phyloP scores from a whole-genome alignment of 2,888 invertebrate species.

The Julus scanicus region DNA sequence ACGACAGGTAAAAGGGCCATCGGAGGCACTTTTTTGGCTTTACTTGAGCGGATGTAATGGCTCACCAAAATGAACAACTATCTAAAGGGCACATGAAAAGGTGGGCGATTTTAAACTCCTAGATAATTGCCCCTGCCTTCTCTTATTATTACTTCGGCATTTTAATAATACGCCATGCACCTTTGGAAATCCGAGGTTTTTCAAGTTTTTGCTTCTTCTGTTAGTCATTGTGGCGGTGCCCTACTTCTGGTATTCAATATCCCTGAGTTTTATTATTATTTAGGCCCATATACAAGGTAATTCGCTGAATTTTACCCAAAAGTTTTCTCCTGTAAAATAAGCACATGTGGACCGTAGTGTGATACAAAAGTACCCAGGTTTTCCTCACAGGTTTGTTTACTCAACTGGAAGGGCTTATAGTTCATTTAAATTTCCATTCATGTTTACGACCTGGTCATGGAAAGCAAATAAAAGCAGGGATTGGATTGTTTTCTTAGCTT shows the following conservation, averaged over 20 bases:
- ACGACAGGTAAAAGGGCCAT: constrained; percentile 23
- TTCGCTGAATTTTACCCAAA: not conserved
- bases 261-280: not conserved
- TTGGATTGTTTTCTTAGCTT: constrained; percentile 13
- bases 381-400: not conserved
- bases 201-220: not conserved
- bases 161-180: not conserved
- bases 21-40: constrained; percentile 23
- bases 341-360: not conserved
- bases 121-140: not conserved
- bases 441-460: not conserved
- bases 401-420: constrained; percentile 30
- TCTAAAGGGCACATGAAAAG: not conserved
- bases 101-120: not conserved
- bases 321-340: not conserved
- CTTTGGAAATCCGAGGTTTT: not conserved
- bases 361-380: not conserved
- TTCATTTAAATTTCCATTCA: constrained; percentile 18
- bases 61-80: not conserved
- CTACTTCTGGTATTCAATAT: not conserved
- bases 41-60: constrained; percentile 5
- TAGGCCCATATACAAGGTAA: not conserved
- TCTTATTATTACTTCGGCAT: not conserved
- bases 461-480: constrained; percentile 20
- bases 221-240: not conserved